A percentile compares a stretch with the other conserved stretches of the same genome.
These are phyloP conservation scores for Ancistrus triradiatus DNA, from an alignment of 2,113 vertebrate genomes.

Conservation along the genomic window DNA sequence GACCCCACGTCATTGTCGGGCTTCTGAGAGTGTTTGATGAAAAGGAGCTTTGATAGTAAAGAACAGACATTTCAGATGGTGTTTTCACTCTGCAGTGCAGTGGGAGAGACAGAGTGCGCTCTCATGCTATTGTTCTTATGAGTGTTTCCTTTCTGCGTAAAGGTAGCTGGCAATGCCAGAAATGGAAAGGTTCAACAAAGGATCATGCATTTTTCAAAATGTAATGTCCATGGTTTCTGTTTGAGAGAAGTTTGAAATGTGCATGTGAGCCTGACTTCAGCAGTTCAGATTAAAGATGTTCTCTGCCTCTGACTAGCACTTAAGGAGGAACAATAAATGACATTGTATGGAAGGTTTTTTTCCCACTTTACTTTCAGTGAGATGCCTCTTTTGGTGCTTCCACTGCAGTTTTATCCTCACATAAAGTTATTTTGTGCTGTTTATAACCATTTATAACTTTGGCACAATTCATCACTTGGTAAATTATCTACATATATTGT, in stretches of 20 bases:
- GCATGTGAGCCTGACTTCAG: not conserved
- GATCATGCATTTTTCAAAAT: not conserved
- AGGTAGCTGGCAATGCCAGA: not conserved
- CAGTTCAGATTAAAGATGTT: not conserved
- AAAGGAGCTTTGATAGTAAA: slow-evolving; percentile 20
- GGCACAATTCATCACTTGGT: no score
- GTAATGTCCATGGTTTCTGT: not conserved
- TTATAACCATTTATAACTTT: no score
- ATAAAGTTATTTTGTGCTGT: no score
- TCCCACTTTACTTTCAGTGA: no score
- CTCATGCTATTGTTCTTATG: not conserved
- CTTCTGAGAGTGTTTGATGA: slow-evolving; percentile 20
- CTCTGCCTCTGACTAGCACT: not conserved
- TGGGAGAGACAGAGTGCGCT: not conserved
- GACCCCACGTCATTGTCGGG: slow-evolving; percentile 6
- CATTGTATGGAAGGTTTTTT: no score
- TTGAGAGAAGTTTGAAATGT: not conserved
- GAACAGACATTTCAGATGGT: not conserved
- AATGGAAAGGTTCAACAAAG: not conserved
- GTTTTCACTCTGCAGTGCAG: not conserved
- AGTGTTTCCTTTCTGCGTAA: not conserved
- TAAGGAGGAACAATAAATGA: not conserved
- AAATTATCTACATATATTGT: no score
- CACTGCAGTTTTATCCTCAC: no score
- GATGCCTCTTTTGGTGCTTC: no score